Percentiles rank a stretch among this genome's conserved stretches.
Conservation (phyloP, 2,888 invertebrate species). For the Synergus laeviventris region DNA sequence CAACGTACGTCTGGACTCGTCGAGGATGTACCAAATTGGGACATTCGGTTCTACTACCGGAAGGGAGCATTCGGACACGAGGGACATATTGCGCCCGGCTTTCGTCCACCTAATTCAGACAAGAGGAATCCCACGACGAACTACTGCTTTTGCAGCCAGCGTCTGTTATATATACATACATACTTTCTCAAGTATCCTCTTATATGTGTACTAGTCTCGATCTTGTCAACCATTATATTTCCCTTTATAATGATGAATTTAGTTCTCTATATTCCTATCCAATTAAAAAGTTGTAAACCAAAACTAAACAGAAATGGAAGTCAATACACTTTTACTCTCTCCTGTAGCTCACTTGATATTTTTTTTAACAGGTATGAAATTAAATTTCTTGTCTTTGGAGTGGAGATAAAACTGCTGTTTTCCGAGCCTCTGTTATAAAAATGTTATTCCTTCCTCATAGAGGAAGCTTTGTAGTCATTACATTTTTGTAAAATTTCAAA, state of each 20-base stretch:
- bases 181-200: not conserved
- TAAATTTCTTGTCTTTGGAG: too few species aligned
- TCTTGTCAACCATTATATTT: not conserved
- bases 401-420: too few species aligned
- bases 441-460: too few species aligned
- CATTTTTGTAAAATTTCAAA: too few species aligned
- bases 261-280: not conserved
- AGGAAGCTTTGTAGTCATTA: too few species aligned
- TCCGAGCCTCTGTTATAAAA: too few species aligned
- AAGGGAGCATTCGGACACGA: conserved; percentile 47
- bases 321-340: not conserved
- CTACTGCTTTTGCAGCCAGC: not conserved
- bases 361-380: too few species aligned
- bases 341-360: too few species aligned
- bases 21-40: conserved; percentile 53
- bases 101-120: conserved; percentile 58
- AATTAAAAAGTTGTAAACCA: not conserved
- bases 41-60: conserved; percentile 53
- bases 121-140: conserved; percentile 48
- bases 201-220: not conserved
- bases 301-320: not conserved
- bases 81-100: conserved; percentile 51
- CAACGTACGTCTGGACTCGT: conserved; percentile 50
- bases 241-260: not conserved
- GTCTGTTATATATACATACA: not conserved